Conservation (phyloP, 2,797 vertebrate genomes). For the Clarias platycephalus region DNA sequence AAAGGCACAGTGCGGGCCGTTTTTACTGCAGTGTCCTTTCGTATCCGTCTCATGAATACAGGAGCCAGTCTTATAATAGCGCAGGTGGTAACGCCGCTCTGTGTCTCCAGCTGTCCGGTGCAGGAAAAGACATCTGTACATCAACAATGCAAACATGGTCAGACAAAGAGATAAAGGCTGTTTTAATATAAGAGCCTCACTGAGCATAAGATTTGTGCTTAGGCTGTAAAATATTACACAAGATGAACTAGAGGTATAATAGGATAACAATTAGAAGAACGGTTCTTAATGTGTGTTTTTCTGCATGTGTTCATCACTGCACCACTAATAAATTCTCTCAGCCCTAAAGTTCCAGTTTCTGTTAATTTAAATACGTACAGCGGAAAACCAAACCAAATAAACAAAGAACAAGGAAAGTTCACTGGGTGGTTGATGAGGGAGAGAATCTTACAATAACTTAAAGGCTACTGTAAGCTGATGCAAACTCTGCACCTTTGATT, state of each 20-base stretch:
- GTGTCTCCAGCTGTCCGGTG: constrained; percentile 97
- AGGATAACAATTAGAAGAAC: not conserved
- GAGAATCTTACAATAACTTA: no score
- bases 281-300: not conserved
- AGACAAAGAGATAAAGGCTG: not conserved
- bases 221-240: not conserved
- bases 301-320: not conserved
- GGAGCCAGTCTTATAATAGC: constrained; percentile 97
- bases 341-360: not conserved
- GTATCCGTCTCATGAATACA: constrained; percentile 97
- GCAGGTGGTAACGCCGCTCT: constrained; percentile 93
- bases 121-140: constrained; percentile 87
- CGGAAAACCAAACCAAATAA: not conserved
- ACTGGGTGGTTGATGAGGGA: no score
- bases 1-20: constrained; percentile 95
- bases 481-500: no score
- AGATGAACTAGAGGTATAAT: not conserved
- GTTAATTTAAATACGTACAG: not conserved
- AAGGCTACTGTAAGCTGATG: no score
- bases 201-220: not conserved
- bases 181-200: not conserved
- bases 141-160: not conserved
- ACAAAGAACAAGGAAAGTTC: not conserved
- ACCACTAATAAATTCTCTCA: not conserved
- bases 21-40: constrained; percentile 97